These are phyloP conservation scores for Salticus scenicus DNA, from an alignment of 2,888 invertebrate species.

Conservation along the genomic window DNA sequence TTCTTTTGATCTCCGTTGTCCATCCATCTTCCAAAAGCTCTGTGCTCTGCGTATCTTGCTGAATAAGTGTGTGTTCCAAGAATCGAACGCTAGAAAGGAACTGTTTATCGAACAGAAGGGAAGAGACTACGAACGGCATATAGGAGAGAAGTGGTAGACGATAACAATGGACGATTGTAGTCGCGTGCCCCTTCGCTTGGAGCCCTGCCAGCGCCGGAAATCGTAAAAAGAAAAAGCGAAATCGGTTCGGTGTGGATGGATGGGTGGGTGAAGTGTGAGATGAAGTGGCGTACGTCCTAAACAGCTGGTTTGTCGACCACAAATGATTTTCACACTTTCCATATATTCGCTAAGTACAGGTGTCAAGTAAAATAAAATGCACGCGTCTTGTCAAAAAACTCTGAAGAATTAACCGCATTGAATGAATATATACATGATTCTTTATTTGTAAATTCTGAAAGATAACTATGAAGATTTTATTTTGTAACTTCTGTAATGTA, in stretches of 20 bases:
- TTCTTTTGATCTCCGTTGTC: background rate
- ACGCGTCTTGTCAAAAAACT: too few species aligned
- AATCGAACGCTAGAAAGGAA: background rate
- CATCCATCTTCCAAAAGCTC: background rate
- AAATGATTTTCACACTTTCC: too few species aligned
- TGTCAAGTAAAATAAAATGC: too few species aligned
- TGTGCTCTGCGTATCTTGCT: background rate
- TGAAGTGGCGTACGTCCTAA: background rate
- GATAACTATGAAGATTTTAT: too few species aligned
- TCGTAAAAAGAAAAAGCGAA: conserved; percentile 21
- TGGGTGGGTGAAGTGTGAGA: background rate
- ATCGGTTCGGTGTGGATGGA: background rate
- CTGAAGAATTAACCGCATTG: too few species aligned
- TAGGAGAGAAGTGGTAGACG: background rate
- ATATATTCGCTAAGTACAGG: too few species aligned
- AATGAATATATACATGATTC: too few species aligned
- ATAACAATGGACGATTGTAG: conserved; percentile 47
- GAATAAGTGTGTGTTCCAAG: background rate
- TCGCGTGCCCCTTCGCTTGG: conserved; percentile 57
- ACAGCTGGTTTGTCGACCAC: background rate
- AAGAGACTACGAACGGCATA: background rate
- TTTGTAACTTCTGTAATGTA: too few species aligned
- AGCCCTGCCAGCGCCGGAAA: conserved; percentile 45
- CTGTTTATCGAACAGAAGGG: conserved; percentile 24
- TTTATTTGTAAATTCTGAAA: too few species aligned